Conservation (phyloP, 2,113 vertebrate genomes). For the Melanerpes formicivorus region DNA sequence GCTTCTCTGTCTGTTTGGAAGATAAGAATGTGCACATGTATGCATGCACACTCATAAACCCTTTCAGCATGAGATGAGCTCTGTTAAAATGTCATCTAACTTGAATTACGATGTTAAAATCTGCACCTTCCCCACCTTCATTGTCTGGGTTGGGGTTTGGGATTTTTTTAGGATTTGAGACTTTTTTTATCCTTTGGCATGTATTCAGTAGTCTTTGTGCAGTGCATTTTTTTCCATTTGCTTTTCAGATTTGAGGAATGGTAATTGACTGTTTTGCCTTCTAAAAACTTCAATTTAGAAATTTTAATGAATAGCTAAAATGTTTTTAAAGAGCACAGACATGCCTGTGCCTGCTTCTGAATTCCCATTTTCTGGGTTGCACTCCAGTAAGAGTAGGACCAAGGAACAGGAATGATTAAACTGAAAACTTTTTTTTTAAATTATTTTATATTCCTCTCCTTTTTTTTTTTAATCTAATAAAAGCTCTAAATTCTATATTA, state of each 20-base stretch:
- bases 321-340: not conserved
- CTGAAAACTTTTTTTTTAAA: not conserved
- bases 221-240: not conserved
- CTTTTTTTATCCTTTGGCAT: not conserved
- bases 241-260: slow-evolving; percentile 16
- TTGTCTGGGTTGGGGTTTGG: not conserved
- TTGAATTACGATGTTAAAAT: not conserved
- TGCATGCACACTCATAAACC: not conserved
- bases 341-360: slow-evolving; percentile 1
- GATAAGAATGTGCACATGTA: not conserved
- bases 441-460: not conserved
- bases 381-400: not conserved
- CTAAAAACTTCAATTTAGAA: slow-evolving; percentile 32
- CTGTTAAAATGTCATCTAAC: slow-evolving; percentile 4
- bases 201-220: not conserved
- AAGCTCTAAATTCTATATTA: not conserved
- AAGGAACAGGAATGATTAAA: not conserved
- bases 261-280: slow-evolving; percentile 37
- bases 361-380: not conserved
- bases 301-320: slow-evolving; percentile 29
- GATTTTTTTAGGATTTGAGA: not conserved
- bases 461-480: not conserved
- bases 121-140: not conserved
- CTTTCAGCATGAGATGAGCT: not conserved
- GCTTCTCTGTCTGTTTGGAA: not conserved